Evolutionary conservation across 2,888 invertebrate genomes (phyloP), one percentile per base, ranked within the genome.

Genomic region (Halictus quadricinctus): DNA sequence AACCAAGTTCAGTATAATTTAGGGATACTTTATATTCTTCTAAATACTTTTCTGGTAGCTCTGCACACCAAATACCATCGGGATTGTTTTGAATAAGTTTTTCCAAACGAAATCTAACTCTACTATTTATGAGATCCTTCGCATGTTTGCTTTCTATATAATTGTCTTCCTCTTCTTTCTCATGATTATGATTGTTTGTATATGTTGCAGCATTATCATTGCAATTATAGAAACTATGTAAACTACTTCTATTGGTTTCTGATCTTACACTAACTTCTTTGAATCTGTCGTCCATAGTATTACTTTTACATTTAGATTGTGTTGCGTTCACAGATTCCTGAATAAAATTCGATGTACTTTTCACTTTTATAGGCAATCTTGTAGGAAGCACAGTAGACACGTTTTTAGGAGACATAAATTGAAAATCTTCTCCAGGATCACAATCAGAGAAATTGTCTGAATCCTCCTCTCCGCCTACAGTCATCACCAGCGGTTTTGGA

Each of bases 61-160:
- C 91, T 0, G 93, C 90, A 76, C 94, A 94, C 92, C 92, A 93
- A 43, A 94, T 93, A 2, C 94, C 94, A 7, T 93, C 87, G 1
- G 93, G 91, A 88, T 92, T 72, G 58, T 92, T 91, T 64, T 91
- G 81, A 15, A 94, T 88, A 13, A 94, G 87, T 50, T 93, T 90
- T 58, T 91, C 78, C 15, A 94, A 86, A 41, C 93, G 90, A 58
- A 84, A 80, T 79, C 87, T 91, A 0, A 85, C 87, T 79, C 89
- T 92, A 0, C 91, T 86, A 25, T 81, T 90, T 6, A 94, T 85
- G 0, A 93, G 80, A 21, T 81, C 73, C 8, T 86, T 70, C n/a
- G 74, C 73, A 64, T 76, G 50, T 21, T 83, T 69, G 2, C 21
- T 54, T n/a, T 86, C n/a, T 5, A 64, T 4, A 81, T 43, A n/a